A percentile compares a stretch with the other conserved stretches of the same genome.
Conservation (phyloP, 2,113 vertebrate species). For the Labeo rohita region DNA sequence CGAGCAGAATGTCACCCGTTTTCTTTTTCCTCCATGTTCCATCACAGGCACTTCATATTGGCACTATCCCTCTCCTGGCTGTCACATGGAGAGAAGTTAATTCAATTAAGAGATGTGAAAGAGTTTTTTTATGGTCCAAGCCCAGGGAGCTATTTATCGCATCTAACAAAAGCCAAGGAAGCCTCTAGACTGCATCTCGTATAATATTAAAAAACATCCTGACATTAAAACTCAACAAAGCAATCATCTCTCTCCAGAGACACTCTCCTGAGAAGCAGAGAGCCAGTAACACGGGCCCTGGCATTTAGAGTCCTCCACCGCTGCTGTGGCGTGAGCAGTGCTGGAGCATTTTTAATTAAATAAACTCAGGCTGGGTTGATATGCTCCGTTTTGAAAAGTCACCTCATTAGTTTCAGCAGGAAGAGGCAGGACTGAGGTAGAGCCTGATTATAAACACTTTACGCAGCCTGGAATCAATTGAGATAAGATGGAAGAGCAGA, state of each 20-base stretch:
- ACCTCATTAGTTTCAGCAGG: slow-evolving; percentile 41
- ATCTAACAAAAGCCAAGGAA: slow-evolving; percentile 45
- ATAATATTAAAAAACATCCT: slow-evolving; percentile 50
- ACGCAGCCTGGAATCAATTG: slow-evolving; percentile 32
- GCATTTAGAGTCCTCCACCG: slow-evolving; percentile 42
- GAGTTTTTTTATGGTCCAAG: slow-evolving; percentile 49
- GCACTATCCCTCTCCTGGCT: slow-evolving; percentile 28
- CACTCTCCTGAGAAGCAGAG: slow-evolving; percentile 43
- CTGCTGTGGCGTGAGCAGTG: slow-evolving; percentile 36
- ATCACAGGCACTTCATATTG: slow-evolving; percentile 16
- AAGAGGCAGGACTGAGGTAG: slow-evolving; percentile 25
- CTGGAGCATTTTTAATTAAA: slow-evolving; percentile 44
- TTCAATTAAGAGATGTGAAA: slow-evolving; percentile 58
- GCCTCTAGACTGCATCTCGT: slow-evolving; percentile 28
- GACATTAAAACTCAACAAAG: slow-evolving; percentile 56
- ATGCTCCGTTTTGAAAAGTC: slow-evolving; percentile 35
- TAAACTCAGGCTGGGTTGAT: slow-evolving; percentile 33
- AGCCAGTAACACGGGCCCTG: slow-evolving; percentile 49
- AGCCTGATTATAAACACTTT: slow-evolving; percentile 36
- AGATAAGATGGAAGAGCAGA: slow-evolving; percentile 13
- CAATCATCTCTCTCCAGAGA: slow-evolving; percentile 50
- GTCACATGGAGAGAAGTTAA: slow-evolving; percentile 51
- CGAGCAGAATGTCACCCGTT: not conserved
- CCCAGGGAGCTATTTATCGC: slow-evolving; percentile 50
- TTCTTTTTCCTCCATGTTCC: not conserved